Evolutionary conservation across 2,888 invertebrate genomes (phyloP).

Genomic region (Neoitamus cyanurus): DNA sequence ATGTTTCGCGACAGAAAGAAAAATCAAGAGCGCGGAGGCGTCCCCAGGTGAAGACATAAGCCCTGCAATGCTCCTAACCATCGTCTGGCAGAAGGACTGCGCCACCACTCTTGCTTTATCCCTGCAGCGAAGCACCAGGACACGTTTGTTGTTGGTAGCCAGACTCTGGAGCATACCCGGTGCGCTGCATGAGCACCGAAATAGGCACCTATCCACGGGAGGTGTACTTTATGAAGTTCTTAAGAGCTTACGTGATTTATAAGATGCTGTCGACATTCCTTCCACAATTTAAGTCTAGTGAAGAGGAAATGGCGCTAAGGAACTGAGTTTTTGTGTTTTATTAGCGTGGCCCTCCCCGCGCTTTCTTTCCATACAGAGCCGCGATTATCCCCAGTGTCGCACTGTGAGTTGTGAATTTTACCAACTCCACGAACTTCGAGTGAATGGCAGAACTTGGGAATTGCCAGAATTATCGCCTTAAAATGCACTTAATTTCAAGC

Average conservation of each 20-base stretch:
- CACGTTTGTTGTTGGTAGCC: neutral
- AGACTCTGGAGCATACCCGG: neutral
- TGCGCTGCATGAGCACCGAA: slow-evolving; percentile 22
- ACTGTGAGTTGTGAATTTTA: neutral
- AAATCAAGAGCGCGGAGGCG: slow-evolving; percentile 6
- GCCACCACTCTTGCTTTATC: neutral
- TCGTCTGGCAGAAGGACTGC: neutral
- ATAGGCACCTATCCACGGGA: slow-evolving; percentile 32
- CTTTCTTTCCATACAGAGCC: neutral
- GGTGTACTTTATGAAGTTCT: slow-evolving; percentile 42
- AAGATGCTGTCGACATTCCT: slow-evolving; percentile 35
- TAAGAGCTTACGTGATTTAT: slow-evolving; percentile 46
- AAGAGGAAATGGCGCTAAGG: slow-evolving; percentile 36
- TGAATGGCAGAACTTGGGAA: slow-evolving; percentile 20
- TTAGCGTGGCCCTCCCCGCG: neutral
- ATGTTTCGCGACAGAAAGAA: slow-evolving; percentile 8
- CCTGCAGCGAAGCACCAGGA: neutral
- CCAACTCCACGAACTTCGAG: neutral
- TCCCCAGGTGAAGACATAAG: neutral
- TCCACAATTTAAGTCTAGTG: slow-evolving; percentile 27
- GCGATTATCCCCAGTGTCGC: neutral
- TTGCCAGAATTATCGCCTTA: slow-evolving; percentile 40
- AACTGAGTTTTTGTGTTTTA: slow-evolving; percentile 39
- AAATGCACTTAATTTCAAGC: slow-evolving; percentile 41
- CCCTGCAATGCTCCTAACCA: neutral